Evolutionary conservation across 2,797 vertebrate genomes (phyloP).

Genomic region (Delichon dasypus): DNA sequence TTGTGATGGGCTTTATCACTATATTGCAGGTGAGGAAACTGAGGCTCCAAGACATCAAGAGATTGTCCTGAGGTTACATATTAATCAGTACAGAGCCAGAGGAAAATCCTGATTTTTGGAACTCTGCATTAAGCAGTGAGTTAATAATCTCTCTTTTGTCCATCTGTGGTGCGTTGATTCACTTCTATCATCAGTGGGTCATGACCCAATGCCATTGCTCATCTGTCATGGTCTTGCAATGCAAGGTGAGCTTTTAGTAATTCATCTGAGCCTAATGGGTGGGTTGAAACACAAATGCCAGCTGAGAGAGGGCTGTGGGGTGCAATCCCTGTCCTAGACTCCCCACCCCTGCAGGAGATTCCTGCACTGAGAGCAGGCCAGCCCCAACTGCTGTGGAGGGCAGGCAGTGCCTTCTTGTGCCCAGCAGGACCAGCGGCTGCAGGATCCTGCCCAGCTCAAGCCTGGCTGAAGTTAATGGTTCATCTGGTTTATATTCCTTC

Average conservation of each 20-base stretch:
- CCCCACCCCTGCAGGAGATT: background rate
- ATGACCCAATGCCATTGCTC: background rate
- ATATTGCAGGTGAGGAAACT: constrained; percentile 13
- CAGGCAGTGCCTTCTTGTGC: background rate
- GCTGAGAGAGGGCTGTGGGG: background rate
- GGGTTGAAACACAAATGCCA: background rate
- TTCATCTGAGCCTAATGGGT: background rate
- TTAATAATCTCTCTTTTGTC: constrained; percentile 36
- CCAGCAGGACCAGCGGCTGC: rapidly evolving
- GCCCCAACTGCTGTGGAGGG: background rate
- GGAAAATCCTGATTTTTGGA: constrained; percentile 29
- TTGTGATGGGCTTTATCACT: background rate
- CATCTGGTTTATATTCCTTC: background rate
- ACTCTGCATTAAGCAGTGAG: background rate
- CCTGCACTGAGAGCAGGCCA: background rate
- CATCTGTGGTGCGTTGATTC: background rate
- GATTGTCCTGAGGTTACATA: constrained; percentile 27
- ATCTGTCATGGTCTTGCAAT: background rate
- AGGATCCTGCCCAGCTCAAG: background rate
- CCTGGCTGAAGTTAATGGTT: background rate
- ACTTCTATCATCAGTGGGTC: background rate
- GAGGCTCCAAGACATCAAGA: background rate
- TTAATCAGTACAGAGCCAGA: constrained; percentile 14
- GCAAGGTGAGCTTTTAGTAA: constrained; percentile 1
- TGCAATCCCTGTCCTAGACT: background rate